These are phyloP conservation scores for Steinernema carpocapsae DNA, from an alignment of 2,888 invertebrate species.

Conservation along the genomic window DNA sequence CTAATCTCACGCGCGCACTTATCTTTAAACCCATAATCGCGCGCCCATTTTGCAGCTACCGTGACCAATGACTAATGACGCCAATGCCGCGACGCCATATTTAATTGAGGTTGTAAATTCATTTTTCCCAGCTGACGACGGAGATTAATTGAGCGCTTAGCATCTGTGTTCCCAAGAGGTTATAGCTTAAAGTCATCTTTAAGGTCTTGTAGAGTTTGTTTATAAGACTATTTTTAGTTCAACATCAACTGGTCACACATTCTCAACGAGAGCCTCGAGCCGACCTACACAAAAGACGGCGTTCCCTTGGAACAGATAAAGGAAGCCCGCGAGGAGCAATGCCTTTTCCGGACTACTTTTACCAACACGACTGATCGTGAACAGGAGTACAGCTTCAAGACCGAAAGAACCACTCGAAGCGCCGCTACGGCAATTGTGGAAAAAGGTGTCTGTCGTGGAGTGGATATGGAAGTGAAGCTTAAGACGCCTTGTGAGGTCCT, in stretches of 20 bases:
- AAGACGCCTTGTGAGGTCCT: constrained; percentile 70
- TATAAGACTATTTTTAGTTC: too few species aligned
- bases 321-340: constrained; percentile 56
- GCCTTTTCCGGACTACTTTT: constrained; percentile 69
- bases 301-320: constrained; percentile 8
- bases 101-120: constrained; percentile 21
- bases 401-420: constrained; percentile 69
- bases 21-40: neutral
- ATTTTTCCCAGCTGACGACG: neutral
- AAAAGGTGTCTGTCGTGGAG: constrained; percentile 54
- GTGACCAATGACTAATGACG: neutral
- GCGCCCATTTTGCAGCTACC: neutral
- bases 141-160: neutral
- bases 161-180: too few species aligned
- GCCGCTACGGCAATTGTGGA: constrained; percentile 68
- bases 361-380: constrained; percentile 69
- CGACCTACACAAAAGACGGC: constrained; percentile 57
- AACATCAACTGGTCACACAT: constrained; percentile 70
- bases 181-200: too few species aligned
- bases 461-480: constrained; percentile 67
- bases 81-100: neutral
- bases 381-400: constrained; percentile 70
- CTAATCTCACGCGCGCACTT: too few species aligned
- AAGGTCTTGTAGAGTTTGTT: too few species aligned
- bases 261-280: constrained; percentile 68